Evolutionary conservation across 2,113 vertebrate species (phyloP), one percentile per base, ranked within the genome.

Genomic region (Clarias macrocephalus): DNA sequence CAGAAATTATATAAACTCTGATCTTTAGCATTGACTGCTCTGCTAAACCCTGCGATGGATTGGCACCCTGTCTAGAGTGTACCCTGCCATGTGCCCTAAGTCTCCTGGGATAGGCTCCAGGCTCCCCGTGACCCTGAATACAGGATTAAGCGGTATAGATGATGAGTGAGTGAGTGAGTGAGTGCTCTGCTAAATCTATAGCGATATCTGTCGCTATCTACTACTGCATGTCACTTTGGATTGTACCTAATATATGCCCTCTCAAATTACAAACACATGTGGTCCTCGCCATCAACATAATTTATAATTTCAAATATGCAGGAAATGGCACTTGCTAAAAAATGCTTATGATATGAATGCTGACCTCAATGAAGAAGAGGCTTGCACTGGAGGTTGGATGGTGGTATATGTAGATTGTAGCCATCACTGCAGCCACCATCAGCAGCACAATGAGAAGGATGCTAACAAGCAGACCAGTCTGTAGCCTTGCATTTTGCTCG

Each of bases 321-420:
- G 19, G 54, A 33, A 77, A 54, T 77, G 1, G 16, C 19, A 59
- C 77, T 11, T 59, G 52, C 15, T 5, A 37, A 6, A 72, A 2
- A 57, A 37, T 25, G 54, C 23, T 82, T 62, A 18, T 66, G 48
- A 48, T 48, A 7, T 48, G 48, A 48, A 48, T 59, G 33, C 95
- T 93, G 88, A 99, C 98, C 97, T 99, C 97, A 89, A 99, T 97
- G 80, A 99, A 97, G 95, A 99, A 99, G 90, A 99, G 95, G 87
- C 97, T 97, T 87, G 96, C 95, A 0, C 95, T 96, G 88, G 97
- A 99, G 0, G 97, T 99, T 0, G 98, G 98, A 28, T 98, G 96
- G 77, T 96, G 96, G 88, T 99, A 99, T 95, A 99, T 95, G 82
- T 99, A 99, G 90, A 97, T 62, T 0, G 96, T 97, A 85, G 96